Evolutionary conservation across 2,113 vertebrate species (phyloP).

Genomic region (Blennius ocellaris): DNA sequence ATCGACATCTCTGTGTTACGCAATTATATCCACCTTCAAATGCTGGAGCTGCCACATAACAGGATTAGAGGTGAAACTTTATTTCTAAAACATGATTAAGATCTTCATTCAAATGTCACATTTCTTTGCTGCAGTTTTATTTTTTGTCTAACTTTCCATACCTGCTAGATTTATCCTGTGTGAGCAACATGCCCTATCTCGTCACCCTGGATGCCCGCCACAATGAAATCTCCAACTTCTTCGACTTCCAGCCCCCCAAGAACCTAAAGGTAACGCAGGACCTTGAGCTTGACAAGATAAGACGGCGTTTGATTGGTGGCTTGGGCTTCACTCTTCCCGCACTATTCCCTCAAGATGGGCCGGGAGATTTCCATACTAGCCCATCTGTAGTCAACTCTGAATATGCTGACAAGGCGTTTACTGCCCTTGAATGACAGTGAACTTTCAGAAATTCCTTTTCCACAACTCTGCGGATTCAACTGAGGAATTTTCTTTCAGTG

Average conservation of each 20-base stretch:
- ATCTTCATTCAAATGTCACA: too few species aligned
- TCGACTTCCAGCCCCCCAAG: conserved; percentile 88
- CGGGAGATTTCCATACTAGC: conserved; percentile 65
- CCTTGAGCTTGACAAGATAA: conserved; percentile 72
- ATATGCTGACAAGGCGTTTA: conserved; percentile 70
- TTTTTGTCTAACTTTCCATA: conserved; percentile 25
- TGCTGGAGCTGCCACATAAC: conserved; percentile 90
- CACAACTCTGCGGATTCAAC: conserved; percentile 20
- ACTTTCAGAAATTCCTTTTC: conserved; percentile 40
- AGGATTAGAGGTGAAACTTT: conserved; percentile 88
- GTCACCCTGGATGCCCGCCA: conserved; percentile 87
- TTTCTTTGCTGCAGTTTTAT: not conserved
- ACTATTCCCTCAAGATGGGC: conserved; percentile 67
- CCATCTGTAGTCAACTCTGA: conserved; percentile 73
- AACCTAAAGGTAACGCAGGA: conserved; percentile 88
- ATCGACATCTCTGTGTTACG: conserved; percentile 86
- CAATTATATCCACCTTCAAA: conserved; percentile 88
- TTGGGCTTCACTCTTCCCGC: conserved; percentile 46
- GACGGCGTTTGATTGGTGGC: conserved; percentile 63
- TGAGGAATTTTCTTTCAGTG: conserved; percentile 6
- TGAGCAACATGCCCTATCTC: conserved; percentile 91
- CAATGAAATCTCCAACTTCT: conserved; percentile 88
- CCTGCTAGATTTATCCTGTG: conserved; percentile 90
- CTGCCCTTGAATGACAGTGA: conserved; percentile 69
- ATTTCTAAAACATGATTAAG: too few species aligned